phyloP scores from a whole-genome alignment of 2,888 invertebrate genomes.

The Callimorpha dominula region DNA sequence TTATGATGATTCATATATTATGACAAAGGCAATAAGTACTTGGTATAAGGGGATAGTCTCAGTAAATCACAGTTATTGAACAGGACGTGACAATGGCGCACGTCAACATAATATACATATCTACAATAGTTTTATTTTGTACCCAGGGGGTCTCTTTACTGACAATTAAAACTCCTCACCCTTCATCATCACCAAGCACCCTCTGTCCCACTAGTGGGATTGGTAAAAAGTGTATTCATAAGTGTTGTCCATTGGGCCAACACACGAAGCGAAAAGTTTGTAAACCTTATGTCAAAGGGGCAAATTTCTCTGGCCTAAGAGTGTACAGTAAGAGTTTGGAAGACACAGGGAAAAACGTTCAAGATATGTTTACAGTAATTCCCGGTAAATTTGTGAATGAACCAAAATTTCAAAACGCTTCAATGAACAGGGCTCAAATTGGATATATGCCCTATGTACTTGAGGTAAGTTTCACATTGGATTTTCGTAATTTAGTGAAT shows the following conservation, averaged over 20 bases:
- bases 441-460: neutral
- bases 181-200: neutral
- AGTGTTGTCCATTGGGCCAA: conserved; percentile 5
- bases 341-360: neutral
- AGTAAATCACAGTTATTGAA: neutral
- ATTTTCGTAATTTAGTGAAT: neutral
- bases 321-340: neutral
- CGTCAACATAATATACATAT: neutral
- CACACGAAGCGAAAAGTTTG: neutral
- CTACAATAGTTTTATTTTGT: neutral
- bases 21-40: neutral
- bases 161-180: neutral
- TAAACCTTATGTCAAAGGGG: neutral
- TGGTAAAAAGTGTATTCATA: conserved; percentile 6
- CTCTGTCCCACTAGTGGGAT: neutral
- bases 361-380: conserved; percentile 6
- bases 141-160: neutral
- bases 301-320: neutral
- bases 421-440: neutral
- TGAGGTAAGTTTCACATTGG: conserved; percentile 1
- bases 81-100: neutral
- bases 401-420: neutral
- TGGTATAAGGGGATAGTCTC: too few species aligned
- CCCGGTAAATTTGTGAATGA: neutral
- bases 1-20: neutral